Percentiles rank a stretch among this genome's conserved stretches.
phyloP scores from a whole-genome alignment of 2,888 invertebrate genomes.

The Leistus spinibarbis region DNA sequence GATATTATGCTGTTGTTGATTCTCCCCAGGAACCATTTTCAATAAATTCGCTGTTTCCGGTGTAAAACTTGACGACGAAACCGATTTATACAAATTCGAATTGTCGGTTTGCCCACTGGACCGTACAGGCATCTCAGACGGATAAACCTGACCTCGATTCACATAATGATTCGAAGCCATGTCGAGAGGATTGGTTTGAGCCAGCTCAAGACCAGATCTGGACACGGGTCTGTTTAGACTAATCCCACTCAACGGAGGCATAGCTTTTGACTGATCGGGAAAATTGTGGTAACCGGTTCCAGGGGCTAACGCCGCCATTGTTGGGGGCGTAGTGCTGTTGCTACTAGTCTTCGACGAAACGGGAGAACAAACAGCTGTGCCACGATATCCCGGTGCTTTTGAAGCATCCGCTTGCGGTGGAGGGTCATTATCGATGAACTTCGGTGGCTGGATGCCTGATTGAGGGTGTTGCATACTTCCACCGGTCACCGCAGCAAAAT shows the following conservation, averaged over 20 bases:
- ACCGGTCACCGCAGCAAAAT: constrained; percentile 75
- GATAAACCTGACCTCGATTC: constrained; percentile 38
- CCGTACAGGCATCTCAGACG: constrained; percentile 30
- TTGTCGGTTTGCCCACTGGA: constrained; percentile 43
- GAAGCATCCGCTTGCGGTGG: constrained; percentile 78
- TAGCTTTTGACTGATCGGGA: constrained; percentile 47
- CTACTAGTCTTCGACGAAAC: constrained; percentile 68
- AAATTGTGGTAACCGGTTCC: constrained; percentile 45
- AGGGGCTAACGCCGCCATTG: constrained; percentile 49
- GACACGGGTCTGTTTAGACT: constrained; percentile 43
- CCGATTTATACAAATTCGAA: constrained; percentile 48
- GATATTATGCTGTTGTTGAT: constrained; percentile 49
- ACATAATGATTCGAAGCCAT: constrained; percentile 42
- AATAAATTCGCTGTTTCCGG: constrained; percentile 52
- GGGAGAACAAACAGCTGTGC: constrained; percentile 78
- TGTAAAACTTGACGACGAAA: constrained; percentile 42
- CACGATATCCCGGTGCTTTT: constrained; percentile 91
- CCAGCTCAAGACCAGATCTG: constrained; percentile 51
- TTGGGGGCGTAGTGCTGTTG: constrained; percentile 63
- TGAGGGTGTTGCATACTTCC: constrained; percentile 55
- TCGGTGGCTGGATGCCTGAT: constrained; percentile 49
- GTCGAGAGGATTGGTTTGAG: constrained; percentile 44
- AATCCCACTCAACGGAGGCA: constrained; percentile 53
- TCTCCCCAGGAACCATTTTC: constrained; percentile 56
- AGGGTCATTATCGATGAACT: constrained; percentile 63